phyloP scores from a whole-genome alignment of 2,797 vertebrate genomes.

The Threskiornis aethiopicus region DNA sequence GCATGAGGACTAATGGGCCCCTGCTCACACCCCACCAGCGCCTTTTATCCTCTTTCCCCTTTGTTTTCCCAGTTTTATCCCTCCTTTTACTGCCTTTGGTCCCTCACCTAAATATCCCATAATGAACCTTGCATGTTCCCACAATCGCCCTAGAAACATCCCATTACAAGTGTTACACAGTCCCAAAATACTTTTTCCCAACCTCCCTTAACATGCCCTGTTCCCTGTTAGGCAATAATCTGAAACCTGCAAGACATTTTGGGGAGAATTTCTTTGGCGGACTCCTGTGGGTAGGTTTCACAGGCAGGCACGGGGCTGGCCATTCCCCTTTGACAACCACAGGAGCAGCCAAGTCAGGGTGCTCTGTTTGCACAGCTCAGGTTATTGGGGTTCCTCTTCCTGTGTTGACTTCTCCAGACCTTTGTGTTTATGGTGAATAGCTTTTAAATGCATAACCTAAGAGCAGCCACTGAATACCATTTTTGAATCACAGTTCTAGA shows the following conservation, averaged over 20 bases:
- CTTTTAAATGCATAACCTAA: not conserved
- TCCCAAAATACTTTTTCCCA: not conserved
- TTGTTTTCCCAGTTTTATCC: not conserved
- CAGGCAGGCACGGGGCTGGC: not conserved
- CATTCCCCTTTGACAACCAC: not conserved
- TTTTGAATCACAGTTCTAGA: not conserved
- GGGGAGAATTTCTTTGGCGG: not conserved
- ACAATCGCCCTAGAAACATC: not conserved
- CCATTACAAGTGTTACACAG: not conserved
- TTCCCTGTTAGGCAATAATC: not conserved
- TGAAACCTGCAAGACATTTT: not conserved
- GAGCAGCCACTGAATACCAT: not conserved
- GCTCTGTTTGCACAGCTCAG: not conserved
- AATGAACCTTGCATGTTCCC: not conserved
- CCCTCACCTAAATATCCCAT: not conserved
- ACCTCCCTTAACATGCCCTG: not conserved
- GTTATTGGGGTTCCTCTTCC: not conserved
- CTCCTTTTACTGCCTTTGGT: not conserved
- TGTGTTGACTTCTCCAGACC: not conserved
- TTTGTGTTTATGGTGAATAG: not conserved
- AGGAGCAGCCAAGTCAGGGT: not conserved
- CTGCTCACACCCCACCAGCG: not conserved
- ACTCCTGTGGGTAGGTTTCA: not conserved
- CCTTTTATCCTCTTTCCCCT: not conserved
- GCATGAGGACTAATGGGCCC: accelerated